Evolutionary conservation across 2,113 vertebrate species (phyloP), one percentile per base, ranked within the genome.

Genomic region (Dipodomys stephensi): DNA sequence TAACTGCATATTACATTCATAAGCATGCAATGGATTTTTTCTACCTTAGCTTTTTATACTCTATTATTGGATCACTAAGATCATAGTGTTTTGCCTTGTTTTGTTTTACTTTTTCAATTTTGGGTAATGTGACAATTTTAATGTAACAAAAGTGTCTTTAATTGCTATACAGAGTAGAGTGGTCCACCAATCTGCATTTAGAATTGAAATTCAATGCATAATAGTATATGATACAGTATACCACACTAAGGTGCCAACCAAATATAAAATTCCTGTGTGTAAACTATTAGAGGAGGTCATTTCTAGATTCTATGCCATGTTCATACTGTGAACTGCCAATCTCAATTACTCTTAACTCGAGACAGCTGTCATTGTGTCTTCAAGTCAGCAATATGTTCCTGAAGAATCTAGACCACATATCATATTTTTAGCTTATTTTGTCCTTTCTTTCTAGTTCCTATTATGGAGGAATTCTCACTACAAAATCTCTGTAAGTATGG

Each of bases 21-120:
- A 62, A 18, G 80, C 5, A 87, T 46, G 18, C 8, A 82, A 86
- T 28, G 67, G 44, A 1, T 30, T 73, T 57, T 39, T 83, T 23
- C 82, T 44, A 22, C 22, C 22, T 94, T 18, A 88, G 28, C 15
- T 88, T 94, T 94, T 92, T 25, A 90, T 0, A 74, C n/a, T 76
- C n/a, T 62, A 10, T 67, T 77, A 25, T 74, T 77, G 69, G 7
- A 73, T 77, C 83, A 28, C 39, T 74, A 76, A 57, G 74, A 88
- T 84, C 35, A 82, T 65, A 69, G 65, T 6, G 62, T 81, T 60
- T 1, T 39, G 32, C 12, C 12, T 49, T 49, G 8, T 49, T 49
- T 49, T 49, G 49, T 9, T 49, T 49, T 49, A 49, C 49, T 49
- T 49, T 49, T 49, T 49, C 49, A 12, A 49, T 49, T 49, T 49